Conservation (phyloP, 2,113 vertebrate species). For the Mormoops blainvillei region DNA sequence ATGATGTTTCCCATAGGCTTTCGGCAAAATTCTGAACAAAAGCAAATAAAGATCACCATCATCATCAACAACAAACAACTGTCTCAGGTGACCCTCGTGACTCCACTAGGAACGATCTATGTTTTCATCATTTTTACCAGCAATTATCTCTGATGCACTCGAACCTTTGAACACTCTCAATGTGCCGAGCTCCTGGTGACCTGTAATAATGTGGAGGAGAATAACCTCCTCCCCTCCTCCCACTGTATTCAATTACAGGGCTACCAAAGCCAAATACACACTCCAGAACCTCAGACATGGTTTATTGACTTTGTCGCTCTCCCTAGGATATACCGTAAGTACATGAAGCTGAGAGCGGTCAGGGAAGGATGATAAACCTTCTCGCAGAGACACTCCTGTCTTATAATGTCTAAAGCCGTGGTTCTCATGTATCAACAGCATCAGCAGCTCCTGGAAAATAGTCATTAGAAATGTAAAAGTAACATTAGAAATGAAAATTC, state of each 20-base stretch:
- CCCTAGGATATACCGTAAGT: neutral
- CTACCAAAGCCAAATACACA: neutral
- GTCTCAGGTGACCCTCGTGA: neutral
- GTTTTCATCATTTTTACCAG: neutral
- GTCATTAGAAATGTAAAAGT: neutral
- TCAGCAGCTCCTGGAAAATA: neutral
- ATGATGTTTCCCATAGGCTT: neutral
- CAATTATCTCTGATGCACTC: too few species aligned
- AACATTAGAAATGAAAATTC: neutral
- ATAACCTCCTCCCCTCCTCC: neutral
- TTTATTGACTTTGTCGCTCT: neutral
- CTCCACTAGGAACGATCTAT: neutral
- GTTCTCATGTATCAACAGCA: neutral
- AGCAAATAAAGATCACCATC: neutral
- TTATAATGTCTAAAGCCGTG: neutral
- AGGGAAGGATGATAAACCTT: neutral
- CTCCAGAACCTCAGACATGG: neutral
- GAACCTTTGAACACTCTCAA: neutral
- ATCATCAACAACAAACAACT: neutral
- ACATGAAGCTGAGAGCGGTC: neutral
- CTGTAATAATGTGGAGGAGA: neutral
- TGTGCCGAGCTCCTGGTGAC: neutral
- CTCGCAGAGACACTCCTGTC: neutral
- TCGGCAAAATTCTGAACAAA: neutral
- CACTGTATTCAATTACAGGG: neutral